Percentiles rank a stretch among this genome's conserved stretches.
These are phyloP conservation scores for Tamias sibiricus DNA, from an alignment of 2,113 vertebrate genomes.

Conservation along the genomic window DNA sequence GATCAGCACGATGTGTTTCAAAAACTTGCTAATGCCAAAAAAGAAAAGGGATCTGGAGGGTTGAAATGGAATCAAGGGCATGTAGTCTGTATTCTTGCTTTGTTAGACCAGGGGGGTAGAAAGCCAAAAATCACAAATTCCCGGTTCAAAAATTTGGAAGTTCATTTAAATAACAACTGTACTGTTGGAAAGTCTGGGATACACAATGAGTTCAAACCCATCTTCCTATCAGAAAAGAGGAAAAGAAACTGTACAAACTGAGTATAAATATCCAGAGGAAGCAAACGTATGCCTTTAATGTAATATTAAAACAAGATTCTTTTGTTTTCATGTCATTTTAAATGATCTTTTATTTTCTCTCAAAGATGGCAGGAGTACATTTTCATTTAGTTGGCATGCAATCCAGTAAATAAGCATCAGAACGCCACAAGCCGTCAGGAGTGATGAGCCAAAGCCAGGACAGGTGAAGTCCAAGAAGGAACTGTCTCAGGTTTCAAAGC, in stretches of 20 bases:
- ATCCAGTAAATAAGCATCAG: not conserved
- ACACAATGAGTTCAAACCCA: not conserved
- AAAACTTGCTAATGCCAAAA: not conserved
- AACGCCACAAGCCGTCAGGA: not conserved
- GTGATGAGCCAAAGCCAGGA: slow-evolving; percentile 34
- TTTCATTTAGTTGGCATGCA: slow-evolving; percentile 40
- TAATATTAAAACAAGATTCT: not conserved
- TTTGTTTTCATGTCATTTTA: not conserved
- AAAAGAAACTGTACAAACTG: not conserved
- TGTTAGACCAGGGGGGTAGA: not conserved
- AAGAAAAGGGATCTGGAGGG: not conserved
- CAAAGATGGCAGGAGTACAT: not conserved
- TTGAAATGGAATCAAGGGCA: not conserved
- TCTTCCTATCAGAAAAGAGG: not conserved
- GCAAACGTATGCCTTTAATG: not conserved
- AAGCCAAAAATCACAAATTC: not conserved
- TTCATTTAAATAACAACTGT: not conserved
- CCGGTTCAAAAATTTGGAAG: not conserved
- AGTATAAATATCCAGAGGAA: not conserved
- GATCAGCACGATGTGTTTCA: not conserved
- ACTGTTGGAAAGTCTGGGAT: not conserved
- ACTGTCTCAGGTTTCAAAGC: not conserved
- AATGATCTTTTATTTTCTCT: not conserved
- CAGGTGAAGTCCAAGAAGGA: slow-evolving; percentile 9
- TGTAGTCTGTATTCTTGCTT: not conserved